Conservation (phyloP, 2,797 vertebrate genomes). For the Rachycentron canadum region DNA sequence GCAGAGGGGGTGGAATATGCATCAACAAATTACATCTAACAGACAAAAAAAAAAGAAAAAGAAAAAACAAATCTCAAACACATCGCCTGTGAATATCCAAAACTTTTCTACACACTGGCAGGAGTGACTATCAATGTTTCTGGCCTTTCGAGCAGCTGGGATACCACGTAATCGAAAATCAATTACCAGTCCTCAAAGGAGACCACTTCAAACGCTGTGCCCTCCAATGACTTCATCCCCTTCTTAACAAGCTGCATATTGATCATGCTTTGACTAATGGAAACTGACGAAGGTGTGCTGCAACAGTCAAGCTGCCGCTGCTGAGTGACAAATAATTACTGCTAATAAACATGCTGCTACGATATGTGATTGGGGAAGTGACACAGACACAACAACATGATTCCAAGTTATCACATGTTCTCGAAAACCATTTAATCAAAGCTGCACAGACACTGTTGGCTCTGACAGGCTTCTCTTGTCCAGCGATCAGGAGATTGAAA, state of each 20-base stretch:
- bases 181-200: slow-evolving; percentile 71
- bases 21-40: slow-evolving; percentile 72
- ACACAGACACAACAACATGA: slow-evolving; percentile 8
- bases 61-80: slow-evolving; percentile 19
- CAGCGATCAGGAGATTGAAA: slow-evolving; percentile 65
- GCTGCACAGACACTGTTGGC: slow-evolving; percentile 41
- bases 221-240: slow-evolving; percentile 72
- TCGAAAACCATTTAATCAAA: slow-evolving; percentile 53
- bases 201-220: slow-evolving; percentile 70
- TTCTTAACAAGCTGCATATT: slow-evolving; percentile 73
- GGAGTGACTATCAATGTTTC: slow-evolving; percentile 41
- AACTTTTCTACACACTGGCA: slow-evolving; percentile 43
- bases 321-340: slow-evolving; percentile 71
- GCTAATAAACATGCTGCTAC: slow-evolving; percentile 63
- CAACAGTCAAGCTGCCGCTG: slow-evolving; percentile 40
- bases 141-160: slow-evolving; percentile 43
- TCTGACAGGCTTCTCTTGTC: slow-evolving; percentile 64
- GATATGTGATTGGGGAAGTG: slow-evolving; percentile 32
- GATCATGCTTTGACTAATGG: slow-evolving; percentile 76
- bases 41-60: slow-evolving; percentile 31
- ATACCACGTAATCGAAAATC: slow-evolving; percentile 78
- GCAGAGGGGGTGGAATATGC: slow-evolving; percentile 36
- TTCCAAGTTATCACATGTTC: slow-evolving; percentile 38
- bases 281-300: slow-evolving; percentile 65
- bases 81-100: slow-evolving; percentile 28